Evolutionary conservation across 2,888 invertebrate species (phyloP), one percentile per base, ranked within the genome.

Genomic region (Stomorhina lunata): DNA sequence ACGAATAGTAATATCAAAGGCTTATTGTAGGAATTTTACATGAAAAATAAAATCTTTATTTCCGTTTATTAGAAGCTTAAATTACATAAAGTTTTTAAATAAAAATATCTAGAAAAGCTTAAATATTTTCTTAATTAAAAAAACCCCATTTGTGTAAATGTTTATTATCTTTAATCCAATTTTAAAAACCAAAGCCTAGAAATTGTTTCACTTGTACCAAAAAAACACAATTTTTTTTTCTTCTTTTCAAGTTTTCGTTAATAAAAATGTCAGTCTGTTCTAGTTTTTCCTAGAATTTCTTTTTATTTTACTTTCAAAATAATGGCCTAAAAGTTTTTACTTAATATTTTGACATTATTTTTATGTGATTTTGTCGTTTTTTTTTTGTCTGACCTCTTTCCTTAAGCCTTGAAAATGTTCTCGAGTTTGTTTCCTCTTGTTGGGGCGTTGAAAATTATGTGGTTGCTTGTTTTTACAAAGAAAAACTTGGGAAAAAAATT

Each of bases 301-400:
- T 22, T 22, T 29, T 22, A 48, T 61, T 48, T 57, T 68, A 66
- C 34, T 76, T 53, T 29, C 25, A 15, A 55, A 25, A 17, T 68
- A 53, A 37, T 83, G 77, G 80, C 80, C 80, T 72, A 80, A 80
- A 80, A 66, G 48, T 77, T 76, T 76, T n/a, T 45, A 40, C 22
- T 63, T 75, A 48, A 48, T 77, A 53, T 61, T 77, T 63, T 83
- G 68, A 83, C 68, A 83, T 73, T 72, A 69, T 65, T 78, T 77
- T 68, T 76, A 69, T 71, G 22, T 48, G 61, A 25, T 59, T 59
- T 53, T 77, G n/a, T 27, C 20, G 4, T 6, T 20, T 29, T 65
- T 65, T n/a, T 53, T 10, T 37, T 53, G 61, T 55, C 27, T 81
- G 81, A 81, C 72, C 81, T 68, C 77, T 68, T 50, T n/a, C n/a